Evolutionary conservation across 2,797 vertebrate species (phyloP), one percentile per base, ranked within the genome.

Genomic region (Clamator glandarius): DNA sequence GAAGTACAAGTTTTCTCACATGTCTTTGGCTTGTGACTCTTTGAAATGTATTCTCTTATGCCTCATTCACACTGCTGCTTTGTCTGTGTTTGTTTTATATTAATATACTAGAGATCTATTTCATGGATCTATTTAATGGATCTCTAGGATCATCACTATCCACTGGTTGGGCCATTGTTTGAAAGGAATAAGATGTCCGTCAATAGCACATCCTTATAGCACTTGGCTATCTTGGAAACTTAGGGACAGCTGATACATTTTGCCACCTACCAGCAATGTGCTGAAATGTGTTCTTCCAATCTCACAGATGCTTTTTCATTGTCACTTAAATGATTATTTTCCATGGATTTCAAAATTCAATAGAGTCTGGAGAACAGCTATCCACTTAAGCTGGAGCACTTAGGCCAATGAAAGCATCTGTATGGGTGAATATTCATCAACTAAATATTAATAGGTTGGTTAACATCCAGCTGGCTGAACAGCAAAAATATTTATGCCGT

Each of bases 391-490:
- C 81, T 66, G 52, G 35, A 92, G 93, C 78, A 90, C 70, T 95
- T 52, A 95, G 63, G 74, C 86, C 93, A 92, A 46, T 89, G 84
- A 92, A 88, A 94, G 68, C 78, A 87, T 96, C 81, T 90, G 72
- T 94, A 83, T 48, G 88, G 88, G 75, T 80, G 86, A 96, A 92
- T 93, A 92, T 92, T 90, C 93, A 96, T 84, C 88, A 90, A 36
- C 68, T 94, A 93, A 93, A 90, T 95, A 92, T 96, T 95, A 96
- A 96, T 79, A 84, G 51, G 70, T 85, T 95, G 95, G 94, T 90
- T 96, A 94, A 89, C 81, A 87, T 94, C 90, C 94, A 96, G 77
- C 88, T 95, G 94, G 88, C 93, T 93, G 61, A 90, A 72, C 92
- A 95, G 93, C 59, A 94, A 74, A 96, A 95, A 95, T 95, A 95